phyloP scores from a whole-genome alignment of 2,888 invertebrate species.

The Tubulanus polymorphus region DNA sequence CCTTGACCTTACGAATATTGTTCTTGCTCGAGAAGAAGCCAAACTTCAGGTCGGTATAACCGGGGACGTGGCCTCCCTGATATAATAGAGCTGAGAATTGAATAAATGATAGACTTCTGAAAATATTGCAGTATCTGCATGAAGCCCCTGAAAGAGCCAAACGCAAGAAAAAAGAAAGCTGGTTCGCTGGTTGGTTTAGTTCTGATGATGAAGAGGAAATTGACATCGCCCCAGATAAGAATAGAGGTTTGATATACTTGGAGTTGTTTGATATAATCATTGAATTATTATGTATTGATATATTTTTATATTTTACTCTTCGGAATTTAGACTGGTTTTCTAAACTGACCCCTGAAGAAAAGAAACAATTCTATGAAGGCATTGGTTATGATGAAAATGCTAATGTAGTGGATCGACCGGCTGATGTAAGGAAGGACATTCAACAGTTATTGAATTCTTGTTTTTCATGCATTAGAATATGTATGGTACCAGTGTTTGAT shows the following conservation, averaged over 20 bases:
- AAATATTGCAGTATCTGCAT: slow-evolving; percentile 26
- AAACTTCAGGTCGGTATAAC: slow-evolving; percentile 64
- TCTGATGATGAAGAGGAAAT: slow-evolving; percentile 29
- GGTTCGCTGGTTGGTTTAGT: slow-evolving; percentile 26
- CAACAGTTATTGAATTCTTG: no score
- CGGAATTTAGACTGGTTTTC: slow-evolving; percentile 58
- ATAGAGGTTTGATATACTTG: slow-evolving; percentile 57
- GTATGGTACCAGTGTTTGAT: background rate
- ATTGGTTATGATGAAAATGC: slow-evolving; percentile 60
- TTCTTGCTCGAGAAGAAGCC: slow-evolving; percentile 75
- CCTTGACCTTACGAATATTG: slow-evolving; percentile 69
- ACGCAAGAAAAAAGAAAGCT: slow-evolving; percentile 6
- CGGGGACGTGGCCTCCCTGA: background rate
- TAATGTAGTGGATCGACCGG: slow-evolving; percentile 26
- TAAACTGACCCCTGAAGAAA: slow-evolving; percentile 65
- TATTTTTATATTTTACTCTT: no score
- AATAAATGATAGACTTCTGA: background rate
- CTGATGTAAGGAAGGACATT: slow-evolving; percentile 27
- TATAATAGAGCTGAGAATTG: background rate
- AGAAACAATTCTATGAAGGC: slow-evolving; percentile 61
- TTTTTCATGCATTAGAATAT: background rate
- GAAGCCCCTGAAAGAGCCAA: slow-evolving; percentile 35
- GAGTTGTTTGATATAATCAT: no score
- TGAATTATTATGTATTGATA: no score
- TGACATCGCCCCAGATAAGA: slow-evolving; percentile 54